phyloP scores from a whole-genome alignment of 1,140 invertebrate species.

The Myzus persicae region DNA sequence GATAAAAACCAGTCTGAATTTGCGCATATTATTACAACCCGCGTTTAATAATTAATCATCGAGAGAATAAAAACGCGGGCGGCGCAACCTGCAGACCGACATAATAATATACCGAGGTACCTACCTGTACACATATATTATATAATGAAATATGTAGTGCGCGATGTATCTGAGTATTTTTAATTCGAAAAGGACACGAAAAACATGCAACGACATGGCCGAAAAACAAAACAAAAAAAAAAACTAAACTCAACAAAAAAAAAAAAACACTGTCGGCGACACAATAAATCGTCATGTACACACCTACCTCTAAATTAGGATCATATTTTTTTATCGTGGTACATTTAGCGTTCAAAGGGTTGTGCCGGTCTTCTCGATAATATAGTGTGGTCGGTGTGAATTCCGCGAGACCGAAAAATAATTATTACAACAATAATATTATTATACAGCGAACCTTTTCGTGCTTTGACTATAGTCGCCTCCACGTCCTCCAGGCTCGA shows the following conservation, averaged over 20 bases:
- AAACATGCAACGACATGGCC: background rate
- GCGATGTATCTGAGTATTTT: background rate
- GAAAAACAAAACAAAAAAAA: background rate
- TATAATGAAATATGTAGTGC: background rate
- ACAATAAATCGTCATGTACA: background rate
- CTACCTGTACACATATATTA: background rate
- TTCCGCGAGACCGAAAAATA: background rate
- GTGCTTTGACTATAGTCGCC: background rate
- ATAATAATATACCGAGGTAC: background rate
- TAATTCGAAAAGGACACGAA: background rate
- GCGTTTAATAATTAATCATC: conserved; percentile 10
- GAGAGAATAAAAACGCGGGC: background rate
- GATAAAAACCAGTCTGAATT: background rate
- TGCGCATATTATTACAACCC: background rate
- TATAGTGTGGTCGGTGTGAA: background rate
- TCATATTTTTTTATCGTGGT: background rate
- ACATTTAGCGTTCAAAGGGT: background rate
- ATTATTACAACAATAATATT: background rate
- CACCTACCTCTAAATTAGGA: background rate
- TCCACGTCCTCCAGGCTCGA: background rate
- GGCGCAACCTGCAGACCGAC: background rate
- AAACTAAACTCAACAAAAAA: too few species aligned
- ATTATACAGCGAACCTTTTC: background rate
- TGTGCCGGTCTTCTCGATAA: background rate
- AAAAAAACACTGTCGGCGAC: background rate